These are phyloP conservation scores for Cepphus grylle DNA, from an alignment of 2,113 vertebrate genomes.

Conservation along the genomic window DNA sequence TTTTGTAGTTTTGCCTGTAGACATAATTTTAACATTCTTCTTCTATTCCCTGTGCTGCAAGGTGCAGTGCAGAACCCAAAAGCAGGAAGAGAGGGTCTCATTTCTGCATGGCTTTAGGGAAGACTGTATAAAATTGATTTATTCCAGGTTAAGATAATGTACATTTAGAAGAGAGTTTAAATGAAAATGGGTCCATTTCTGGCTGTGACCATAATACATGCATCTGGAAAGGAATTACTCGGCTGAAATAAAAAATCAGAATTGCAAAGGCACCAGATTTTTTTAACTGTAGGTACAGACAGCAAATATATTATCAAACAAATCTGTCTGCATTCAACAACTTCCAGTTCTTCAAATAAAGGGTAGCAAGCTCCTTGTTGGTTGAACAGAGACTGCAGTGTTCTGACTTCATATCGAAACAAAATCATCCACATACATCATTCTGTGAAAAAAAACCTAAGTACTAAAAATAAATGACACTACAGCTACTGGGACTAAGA, in stretches of 20 bases:
- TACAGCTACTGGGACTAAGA: neutral
- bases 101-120: neutral
- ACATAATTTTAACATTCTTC: neutral
- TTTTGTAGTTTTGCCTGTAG: neutral
- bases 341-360: neutral
- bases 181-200: neutral
- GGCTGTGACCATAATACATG: neutral
- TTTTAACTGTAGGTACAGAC: neutral
- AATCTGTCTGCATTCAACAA: neutral
- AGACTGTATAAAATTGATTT: neutral
- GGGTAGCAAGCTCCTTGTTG: neutral
- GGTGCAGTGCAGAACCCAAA: neutral
- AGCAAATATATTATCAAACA: neutral
- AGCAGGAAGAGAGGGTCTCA: rapidly evolving
- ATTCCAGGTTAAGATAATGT: neutral
- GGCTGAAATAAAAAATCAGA: neutral
- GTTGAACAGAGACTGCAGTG: neutral
- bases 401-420: neutral
- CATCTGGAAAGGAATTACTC: neutral
- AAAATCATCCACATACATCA: neutral
- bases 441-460: neutral
- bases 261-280: neutral
- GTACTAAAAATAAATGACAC: neutral
- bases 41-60: neutral
- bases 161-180: neutral